Evolutionary conservation across 2,888 invertebrate species (phyloP).

Genomic region (Trissolcus brochymenae): DNA sequence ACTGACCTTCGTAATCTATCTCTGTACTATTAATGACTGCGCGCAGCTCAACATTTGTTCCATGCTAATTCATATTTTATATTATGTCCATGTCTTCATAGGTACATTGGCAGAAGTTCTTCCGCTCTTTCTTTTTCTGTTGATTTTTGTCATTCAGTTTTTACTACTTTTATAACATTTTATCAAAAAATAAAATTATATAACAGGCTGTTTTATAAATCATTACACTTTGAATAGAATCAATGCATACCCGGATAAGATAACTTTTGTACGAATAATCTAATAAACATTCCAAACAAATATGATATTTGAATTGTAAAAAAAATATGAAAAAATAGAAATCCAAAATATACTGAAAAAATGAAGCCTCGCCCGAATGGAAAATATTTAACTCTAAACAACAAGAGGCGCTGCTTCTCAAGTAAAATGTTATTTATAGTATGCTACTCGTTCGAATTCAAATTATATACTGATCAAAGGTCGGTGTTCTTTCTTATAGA

Average conservation of each 20-base stretch:
- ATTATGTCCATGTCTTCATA: slow-evolving; percentile 2
- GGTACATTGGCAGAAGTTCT: slow-evolving; percentile 23
- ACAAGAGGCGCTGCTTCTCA: no score
- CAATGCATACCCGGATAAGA: background rate
- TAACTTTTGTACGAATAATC: background rate
- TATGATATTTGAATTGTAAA: no score
- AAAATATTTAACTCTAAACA: no score
- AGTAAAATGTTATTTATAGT: no score
- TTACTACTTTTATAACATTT: background rate
- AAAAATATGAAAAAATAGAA: no score
- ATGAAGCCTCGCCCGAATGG: background rate
- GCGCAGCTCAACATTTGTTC: slow-evolving; percentile 28
- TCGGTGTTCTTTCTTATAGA: no score
- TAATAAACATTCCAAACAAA: no score
- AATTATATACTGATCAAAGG: no score
- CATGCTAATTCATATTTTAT: slow-evolving; percentile 20
- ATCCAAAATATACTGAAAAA: no score
- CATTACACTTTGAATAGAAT: background rate
- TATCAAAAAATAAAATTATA: background rate
- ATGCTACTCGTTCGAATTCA: no score
- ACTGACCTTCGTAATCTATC: slow-evolving; percentile 40
- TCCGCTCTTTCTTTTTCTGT: no score
- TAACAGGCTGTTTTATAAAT: background rate
- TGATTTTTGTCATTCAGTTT: no score
- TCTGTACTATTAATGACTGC: slow-evolving; percentile 34